Percentiles rank a stretch among this genome's conserved stretches.
These are phyloP conservation scores for Callaeas wilsoni DNA, from an alignment of 2,113 vertebrate species.

Conservation along the genomic window DNA sequence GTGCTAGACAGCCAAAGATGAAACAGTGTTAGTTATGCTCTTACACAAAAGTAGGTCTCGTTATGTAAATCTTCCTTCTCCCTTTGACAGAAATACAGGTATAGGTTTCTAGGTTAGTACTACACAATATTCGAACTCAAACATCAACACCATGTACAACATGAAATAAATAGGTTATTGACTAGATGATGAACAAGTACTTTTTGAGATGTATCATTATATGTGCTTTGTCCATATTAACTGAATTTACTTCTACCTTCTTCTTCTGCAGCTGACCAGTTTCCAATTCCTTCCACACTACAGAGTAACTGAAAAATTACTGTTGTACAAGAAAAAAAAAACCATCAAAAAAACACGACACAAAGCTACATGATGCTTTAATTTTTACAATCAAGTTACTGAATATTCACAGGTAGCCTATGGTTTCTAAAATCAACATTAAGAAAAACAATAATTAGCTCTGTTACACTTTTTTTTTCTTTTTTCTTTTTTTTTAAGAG, in stretches of 20 bases:
- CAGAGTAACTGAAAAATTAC: background rate
- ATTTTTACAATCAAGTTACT: background rate
- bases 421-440: background rate
- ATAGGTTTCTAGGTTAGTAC: background rate
- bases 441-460: background rate
- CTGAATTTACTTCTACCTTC: background rate
- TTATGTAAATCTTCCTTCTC: background rate
- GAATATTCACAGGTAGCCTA: background rate
- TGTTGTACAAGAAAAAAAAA: background rate
- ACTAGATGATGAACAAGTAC: background rate
- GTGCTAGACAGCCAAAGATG: background rate
- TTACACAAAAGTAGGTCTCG: background rate
- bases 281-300: background rate
- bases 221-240: background rate
- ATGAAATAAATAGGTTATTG: background rate
- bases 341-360: fast-evolving
- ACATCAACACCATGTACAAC: background rate
- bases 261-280: background rate
- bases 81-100: background rate
- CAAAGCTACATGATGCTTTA: background rate
- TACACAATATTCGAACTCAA: background rate
- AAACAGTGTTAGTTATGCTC: background rate
- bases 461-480: background rate
- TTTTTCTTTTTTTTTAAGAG: background rate
- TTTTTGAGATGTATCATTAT: background rate